phyloP scores from a whole-genome alignment of 2,113 vertebrate species.

The Azemiops feae region DNA sequence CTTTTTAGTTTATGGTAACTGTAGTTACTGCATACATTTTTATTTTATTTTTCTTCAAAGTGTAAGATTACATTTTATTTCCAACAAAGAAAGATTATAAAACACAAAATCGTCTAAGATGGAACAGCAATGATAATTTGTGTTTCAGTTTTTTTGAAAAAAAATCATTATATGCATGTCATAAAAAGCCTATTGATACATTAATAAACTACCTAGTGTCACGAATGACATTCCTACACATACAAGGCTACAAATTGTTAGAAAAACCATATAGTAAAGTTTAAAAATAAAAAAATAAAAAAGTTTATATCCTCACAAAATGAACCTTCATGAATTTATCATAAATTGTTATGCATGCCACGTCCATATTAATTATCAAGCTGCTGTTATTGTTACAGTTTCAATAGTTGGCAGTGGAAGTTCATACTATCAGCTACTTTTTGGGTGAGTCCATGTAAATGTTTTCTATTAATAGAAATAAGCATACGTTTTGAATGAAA shows the following conservation, averaged over 20 bases:
- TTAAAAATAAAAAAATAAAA: constrained; percentile 59
- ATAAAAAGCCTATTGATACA: constrained; percentile 78
- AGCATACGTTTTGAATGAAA: not conserved
- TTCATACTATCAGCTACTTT: not conserved
- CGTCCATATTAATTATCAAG: not conserved
- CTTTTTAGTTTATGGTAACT: constrained; percentile 75
- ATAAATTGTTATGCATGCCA: constrained; percentile 62
- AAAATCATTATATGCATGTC: constrained; percentile 68
- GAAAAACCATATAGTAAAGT: constrained; percentile 75
- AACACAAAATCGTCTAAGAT: constrained; percentile 82
- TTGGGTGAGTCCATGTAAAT: not conserved
- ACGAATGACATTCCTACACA: constrained; percentile 76
- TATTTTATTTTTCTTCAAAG: constrained; percentile 69
- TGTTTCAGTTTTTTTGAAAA: constrained; percentile 44
- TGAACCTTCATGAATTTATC: constrained; percentile 60
- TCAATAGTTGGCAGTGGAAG: not conserved
- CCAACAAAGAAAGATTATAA: constrained; percentile 66
- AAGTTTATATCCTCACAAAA: constrained; percentile 51
- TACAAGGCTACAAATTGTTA: constrained; percentile 76
- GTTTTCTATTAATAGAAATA: not conserved
- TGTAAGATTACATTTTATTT: constrained; percentile 51
- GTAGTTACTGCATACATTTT: constrained; percentile 75
- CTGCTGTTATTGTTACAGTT: not conserved
- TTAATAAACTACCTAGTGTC: constrained; percentile 86
- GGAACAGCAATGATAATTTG: constrained; percentile 76